These are phyloP conservation scores for Nineta flava DNA, from an alignment of 2,888 invertebrate genomes.

Conservation along the genomic window DNA sequence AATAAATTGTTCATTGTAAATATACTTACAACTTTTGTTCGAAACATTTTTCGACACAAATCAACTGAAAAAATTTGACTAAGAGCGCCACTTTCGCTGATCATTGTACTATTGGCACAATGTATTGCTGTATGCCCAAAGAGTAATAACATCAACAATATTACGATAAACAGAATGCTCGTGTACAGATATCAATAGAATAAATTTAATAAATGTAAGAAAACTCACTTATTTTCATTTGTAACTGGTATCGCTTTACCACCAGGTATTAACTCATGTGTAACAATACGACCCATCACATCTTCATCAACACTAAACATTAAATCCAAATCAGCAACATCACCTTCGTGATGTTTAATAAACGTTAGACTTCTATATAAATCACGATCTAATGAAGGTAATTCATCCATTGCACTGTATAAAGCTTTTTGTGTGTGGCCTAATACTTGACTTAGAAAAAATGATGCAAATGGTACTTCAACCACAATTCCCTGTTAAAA, in stretches of 20 bases:
- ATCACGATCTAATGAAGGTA: constrained; percentile 91
- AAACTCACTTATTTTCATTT: constrained; percentile 78
- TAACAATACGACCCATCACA: constrained; percentile 81
- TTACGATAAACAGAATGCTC: no score
- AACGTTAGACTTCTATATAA: constrained; percentile 91
- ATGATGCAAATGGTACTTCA: constrained; percentile 96
- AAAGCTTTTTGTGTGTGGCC: constrained; percentile 85
- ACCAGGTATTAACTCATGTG: constrained; percentile 90
- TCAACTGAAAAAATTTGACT: no score
- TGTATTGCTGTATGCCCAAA: no score
- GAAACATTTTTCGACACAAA: no score
- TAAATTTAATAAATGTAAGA: no score
- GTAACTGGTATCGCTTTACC: constrained; percentile 87
- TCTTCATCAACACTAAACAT: constrained; percentile 96
- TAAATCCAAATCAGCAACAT: constrained; percentile 82
- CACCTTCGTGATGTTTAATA: constrained; percentile 86
- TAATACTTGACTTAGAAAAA: constrained; percentile 90
- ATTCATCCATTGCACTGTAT: constrained; percentile 95
- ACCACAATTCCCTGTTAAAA: constrained; percentile 77
- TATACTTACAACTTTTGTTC: no score
- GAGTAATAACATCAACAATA: no score
- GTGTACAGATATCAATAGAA: no score
- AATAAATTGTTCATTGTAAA: no score
- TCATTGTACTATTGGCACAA: no score
- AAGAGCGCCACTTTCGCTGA: no score